These are phyloP conservation scores for Brachionus manjavacas DNA, from an alignment of 1,140 invertebrate genomes.

Conservation along the genomic window DNA sequence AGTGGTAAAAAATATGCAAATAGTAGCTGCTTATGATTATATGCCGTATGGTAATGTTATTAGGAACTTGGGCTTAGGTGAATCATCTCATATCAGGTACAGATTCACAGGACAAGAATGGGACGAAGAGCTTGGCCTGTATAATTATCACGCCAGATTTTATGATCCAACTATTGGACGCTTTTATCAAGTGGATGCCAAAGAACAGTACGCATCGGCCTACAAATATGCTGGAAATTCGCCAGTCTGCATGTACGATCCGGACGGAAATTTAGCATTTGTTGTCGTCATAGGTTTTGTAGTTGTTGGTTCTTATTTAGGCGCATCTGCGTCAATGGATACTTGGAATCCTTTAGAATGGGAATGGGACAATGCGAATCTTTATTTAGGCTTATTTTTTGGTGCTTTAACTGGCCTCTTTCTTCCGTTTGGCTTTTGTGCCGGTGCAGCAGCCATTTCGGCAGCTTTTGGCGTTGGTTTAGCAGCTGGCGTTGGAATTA, in stretches of 20 bases:
- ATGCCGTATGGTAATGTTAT: slow-evolving; percentile 12
- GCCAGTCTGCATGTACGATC: slow-evolving; percentile 10
- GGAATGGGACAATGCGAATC: slow-evolving; percentile 3
- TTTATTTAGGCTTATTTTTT: neutral
- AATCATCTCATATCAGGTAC: neutral
- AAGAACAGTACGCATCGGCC: slow-evolving; percentile 6
- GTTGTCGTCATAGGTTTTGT: neutral
- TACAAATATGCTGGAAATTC: slow-evolving; percentile 29
- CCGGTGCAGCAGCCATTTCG: neutral
- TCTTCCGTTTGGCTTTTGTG: neutral
- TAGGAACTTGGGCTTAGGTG: neutral
- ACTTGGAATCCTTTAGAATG: slow-evolving; percentile 17
- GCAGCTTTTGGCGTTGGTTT: neutral
- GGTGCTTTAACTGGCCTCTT: neutral
- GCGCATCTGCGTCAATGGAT: neutral
- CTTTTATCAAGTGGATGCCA: slow-evolving; percentile 3
- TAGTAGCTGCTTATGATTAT: slow-evolving; percentile 15
- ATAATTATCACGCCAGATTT: slow-evolving; percentile 6
- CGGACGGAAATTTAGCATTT: slow-evolving; percentile 2
- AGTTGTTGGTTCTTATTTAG: slow-evolving; percentile 7
- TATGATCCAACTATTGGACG: slow-evolving; percentile 10
- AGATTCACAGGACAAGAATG: slow-evolving; percentile 13
- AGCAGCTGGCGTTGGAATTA: neutral
- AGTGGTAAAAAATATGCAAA: neutral
- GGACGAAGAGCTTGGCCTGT: slow-evolving; percentile 14